Percentiles rank a stretch among this genome's conserved stretches.
phyloP scores from a whole-genome alignment of 2,113 vertebrate species.

The Piprites chloris region DNA sequence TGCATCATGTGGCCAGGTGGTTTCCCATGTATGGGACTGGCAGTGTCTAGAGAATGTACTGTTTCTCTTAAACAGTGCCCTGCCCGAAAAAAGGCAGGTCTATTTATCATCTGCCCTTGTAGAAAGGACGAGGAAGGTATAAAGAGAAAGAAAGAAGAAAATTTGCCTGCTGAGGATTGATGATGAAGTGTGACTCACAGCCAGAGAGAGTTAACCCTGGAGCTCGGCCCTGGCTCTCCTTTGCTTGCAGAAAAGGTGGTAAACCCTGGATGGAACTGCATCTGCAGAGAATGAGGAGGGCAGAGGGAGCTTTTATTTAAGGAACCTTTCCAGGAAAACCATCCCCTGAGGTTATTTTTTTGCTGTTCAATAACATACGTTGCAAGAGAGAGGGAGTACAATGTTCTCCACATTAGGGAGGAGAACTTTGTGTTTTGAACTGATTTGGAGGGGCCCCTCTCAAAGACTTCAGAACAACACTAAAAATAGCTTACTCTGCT shows the following conservation, averaged over 20 bases:
- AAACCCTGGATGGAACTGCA: neutral
- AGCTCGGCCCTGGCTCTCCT: neutral
- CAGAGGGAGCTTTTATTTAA: neutral
- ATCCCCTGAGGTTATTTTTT: neutral
- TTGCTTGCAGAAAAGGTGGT: neutral
- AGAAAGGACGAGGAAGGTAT: neutral
- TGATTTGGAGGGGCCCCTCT: conserved; percentile 39
- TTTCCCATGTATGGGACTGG: neutral
- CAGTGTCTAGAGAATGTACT: neutral
- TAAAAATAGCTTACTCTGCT: conserved; percentile 61
- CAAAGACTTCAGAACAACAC: conserved; percentile 40
- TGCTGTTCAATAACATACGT: neutral
- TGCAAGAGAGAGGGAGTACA: neutral
- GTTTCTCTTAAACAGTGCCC: neutral
- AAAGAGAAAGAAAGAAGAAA: neutral
- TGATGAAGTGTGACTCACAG: fast-evolving
- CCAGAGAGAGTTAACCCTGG: neutral
- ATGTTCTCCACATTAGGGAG: neutral
- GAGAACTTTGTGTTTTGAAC: conserved; percentile 14
- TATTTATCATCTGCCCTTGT: neutral
- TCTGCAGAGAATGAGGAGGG: neutral
- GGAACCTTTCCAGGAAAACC: neutral
- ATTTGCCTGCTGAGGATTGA: neutral
- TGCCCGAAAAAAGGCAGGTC: neutral
- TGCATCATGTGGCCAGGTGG: fast-evolving